Evolutionary conservation across 2,797 vertebrate genomes (phyloP).

Genomic region (Alauda arvensis): DNA sequence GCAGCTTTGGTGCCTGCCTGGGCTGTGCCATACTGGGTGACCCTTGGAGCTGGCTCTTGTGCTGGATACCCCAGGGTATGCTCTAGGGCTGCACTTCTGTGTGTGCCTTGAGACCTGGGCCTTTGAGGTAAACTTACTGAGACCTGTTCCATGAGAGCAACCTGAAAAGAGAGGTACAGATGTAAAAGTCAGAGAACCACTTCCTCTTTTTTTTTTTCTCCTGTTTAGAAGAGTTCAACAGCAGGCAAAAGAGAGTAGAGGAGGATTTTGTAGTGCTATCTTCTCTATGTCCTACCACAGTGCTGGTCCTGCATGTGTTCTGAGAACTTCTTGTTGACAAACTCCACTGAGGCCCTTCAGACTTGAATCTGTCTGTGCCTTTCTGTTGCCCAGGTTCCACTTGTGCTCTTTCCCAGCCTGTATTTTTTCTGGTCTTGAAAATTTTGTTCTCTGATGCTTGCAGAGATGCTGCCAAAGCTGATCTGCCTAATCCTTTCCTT

Average conservation of each 20-base stretch:
- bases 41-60: neutral
- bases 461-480: neutral
- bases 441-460: neutral
- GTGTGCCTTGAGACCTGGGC: neutral
- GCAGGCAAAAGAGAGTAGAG: neutral
- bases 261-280: neutral
- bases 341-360: neutral
- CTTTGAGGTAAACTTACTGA: neutral
- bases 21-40: neutral
- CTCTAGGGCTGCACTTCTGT: neutral
- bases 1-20: neutral
- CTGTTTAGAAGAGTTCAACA: neutral
- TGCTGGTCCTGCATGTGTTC: neutral
- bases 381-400: neutral
- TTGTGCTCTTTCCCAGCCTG: neutral
- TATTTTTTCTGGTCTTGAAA: neutral
- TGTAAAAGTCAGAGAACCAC: neutral
- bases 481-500: neutral
- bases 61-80: rapidly evolving
- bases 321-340: neutral
- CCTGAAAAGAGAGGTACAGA: neutral
- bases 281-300: neutral
- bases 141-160: neutral
- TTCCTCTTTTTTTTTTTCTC: neutral
- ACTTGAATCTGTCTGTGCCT: rapidly evolving